Percentiles rank a stretch among this genome's conserved stretches.
These are phyloP conservation scores for Sinopyrophorus schimmeli DNA, from an alignment of 2,888 invertebrate species.

Conservation along the genomic window DNA sequence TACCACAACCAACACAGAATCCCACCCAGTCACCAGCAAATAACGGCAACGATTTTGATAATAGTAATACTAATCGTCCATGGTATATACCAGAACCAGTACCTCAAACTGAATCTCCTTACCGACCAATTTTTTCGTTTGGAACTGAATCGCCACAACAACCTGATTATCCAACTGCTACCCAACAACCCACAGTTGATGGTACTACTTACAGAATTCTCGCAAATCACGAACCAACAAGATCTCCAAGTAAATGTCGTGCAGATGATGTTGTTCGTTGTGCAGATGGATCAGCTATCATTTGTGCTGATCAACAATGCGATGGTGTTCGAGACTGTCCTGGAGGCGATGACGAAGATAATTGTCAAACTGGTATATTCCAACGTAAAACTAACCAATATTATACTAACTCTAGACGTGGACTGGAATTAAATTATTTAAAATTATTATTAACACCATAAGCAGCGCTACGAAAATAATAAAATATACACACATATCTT, in stretches of 20 bases:
- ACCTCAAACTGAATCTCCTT: background rate
- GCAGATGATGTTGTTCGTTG: slow-evolving; percentile 61
- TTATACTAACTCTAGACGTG: too few species aligned
- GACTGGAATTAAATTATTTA: too few species aligned
- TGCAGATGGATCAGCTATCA: slow-evolving; percentile 56
- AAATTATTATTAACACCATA: too few species aligned
- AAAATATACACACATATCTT: too few species aligned
- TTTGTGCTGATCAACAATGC: slow-evolving; percentile 65
- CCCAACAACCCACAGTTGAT: background rate
- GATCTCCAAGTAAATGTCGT: slow-evolving; percentile 52
- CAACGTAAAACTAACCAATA: too few species aligned
- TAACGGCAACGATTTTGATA: slow-evolving; percentile 6
- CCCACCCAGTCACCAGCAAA: background rate
- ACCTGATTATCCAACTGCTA: background rate
- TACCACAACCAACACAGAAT: background rate
- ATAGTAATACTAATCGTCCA: background rate
- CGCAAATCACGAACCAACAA: background rate
- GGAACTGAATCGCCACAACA: background rate
- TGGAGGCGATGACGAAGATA: slow-evolving; percentile 69
- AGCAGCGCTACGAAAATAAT: too few species aligned
- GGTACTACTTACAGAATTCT: background rate
- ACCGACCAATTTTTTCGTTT: background rate
- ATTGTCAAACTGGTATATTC: slow-evolving; percentile 55
- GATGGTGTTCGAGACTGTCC: slow-evolving; percentile 67
- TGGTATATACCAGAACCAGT: slow-evolving; percentile 2